Percentiles rank a stretch among this genome's conserved stretches.
Evolutionary conservation across 1,140 invertebrate species (phyloP).

Genomic region (Proales similis): DNA sequence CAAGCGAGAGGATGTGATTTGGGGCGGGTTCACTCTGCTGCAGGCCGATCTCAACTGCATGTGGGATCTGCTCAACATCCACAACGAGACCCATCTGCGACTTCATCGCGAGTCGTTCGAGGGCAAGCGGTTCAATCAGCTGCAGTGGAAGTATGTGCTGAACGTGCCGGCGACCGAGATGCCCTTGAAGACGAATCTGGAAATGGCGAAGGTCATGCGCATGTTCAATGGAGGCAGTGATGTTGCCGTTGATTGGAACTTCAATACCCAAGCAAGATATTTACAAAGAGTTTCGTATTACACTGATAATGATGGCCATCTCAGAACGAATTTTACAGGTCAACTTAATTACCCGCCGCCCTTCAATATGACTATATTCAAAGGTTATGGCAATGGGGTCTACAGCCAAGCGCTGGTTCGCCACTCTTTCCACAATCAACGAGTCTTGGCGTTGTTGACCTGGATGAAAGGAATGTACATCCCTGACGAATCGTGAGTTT

Average conservation of each 20-base stretch:
- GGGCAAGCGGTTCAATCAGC: not conserved
- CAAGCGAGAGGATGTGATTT: constrained; percentile 37
- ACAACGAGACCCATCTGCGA: constrained; percentile 1
- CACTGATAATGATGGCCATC: constrained; percentile 40
- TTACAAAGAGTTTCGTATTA: not conserved
- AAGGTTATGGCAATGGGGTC: constrained; percentile 44
- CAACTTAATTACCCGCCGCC: constrained; percentile 40
- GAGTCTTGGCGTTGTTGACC: constrained; percentile 41
- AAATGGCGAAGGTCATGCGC: constrained; percentile 40
- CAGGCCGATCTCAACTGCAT: constrained; percentile 41
- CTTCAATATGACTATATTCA: constrained; percentile 43
- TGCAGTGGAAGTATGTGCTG: constrained; percentile 45
- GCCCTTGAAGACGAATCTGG: constrained; percentile 39
- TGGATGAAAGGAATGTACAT: constrained; percentile 43
- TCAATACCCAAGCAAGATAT: constrained; percentile 36
- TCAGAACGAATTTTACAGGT: not conserved
- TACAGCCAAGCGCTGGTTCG: constrained; percentile 45
- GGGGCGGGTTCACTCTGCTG: constrained; percentile 39
- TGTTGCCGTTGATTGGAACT: constrained; percentile 38
- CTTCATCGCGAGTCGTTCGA: constrained; percentile 5
- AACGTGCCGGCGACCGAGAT: constrained; percentile 48
- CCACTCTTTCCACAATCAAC: constrained; percentile 41
- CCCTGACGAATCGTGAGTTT: constrained; percentile 49
- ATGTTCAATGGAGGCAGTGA: constrained; percentile 43
- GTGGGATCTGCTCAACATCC: constrained; percentile 38